phyloP scores from a whole-genome alignment of 2,888 invertebrate genomes.

The Hirtodrosophila duncani region DNA sequence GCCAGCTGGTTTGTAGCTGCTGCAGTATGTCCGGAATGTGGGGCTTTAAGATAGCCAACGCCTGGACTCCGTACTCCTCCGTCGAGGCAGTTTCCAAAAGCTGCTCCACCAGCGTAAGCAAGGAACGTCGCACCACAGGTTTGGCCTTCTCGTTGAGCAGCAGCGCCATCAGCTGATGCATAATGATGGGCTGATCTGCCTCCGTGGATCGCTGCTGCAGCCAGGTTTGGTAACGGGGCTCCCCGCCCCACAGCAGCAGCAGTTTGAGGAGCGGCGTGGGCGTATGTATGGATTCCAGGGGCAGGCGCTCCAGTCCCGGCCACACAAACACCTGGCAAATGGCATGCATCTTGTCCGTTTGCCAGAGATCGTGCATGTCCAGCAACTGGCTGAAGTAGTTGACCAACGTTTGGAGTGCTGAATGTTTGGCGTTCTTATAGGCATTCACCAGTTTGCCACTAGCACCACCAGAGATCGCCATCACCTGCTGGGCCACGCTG shows the following conservation, averaged over 20 bases:
- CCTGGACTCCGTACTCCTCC: slow-evolving; percentile 79
- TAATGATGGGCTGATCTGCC: slow-evolving; percentile 79
- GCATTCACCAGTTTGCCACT: slow-evolving; percentile 81
- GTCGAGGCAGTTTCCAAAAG: slow-evolving; percentile 81
- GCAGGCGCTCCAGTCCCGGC: slow-evolving; percentile 87
- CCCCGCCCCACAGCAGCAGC: slow-evolving; percentile 88
- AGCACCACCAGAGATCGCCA: slow-evolving; percentile 75
- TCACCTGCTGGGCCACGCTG: slow-evolving; percentile 82
- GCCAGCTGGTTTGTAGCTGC: slow-evolving; percentile 83
- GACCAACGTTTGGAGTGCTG: slow-evolving; percentile 82
- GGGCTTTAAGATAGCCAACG: slow-evolving; percentile 83
- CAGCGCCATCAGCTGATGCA: slow-evolving; percentile 85
- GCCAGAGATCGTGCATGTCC: slow-evolving; percentile 81
- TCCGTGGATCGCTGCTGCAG: slow-evolving; percentile 80
- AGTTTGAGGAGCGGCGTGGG: slow-evolving; percentile 90
- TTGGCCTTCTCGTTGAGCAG: slow-evolving; percentile 85
- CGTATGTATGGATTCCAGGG: slow-evolving; percentile 88
- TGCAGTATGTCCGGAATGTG: slow-evolving; percentile 86
- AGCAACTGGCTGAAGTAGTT: slow-evolving; percentile 90
- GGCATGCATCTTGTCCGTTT: slow-evolving; percentile 83
- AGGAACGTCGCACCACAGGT: slow-evolving; percentile 82
- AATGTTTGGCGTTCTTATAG: slow-evolving; percentile 83
- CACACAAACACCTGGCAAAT: slow-evolving; percentile 89
- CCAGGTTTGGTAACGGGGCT: slow-evolving; percentile 87
- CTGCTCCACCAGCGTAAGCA: slow-evolving; percentile 87